These are phyloP conservation scores for Atethmia centrago DNA, from an alignment of 2,888 invertebrate genomes.

Conservation along the genomic window DNA sequence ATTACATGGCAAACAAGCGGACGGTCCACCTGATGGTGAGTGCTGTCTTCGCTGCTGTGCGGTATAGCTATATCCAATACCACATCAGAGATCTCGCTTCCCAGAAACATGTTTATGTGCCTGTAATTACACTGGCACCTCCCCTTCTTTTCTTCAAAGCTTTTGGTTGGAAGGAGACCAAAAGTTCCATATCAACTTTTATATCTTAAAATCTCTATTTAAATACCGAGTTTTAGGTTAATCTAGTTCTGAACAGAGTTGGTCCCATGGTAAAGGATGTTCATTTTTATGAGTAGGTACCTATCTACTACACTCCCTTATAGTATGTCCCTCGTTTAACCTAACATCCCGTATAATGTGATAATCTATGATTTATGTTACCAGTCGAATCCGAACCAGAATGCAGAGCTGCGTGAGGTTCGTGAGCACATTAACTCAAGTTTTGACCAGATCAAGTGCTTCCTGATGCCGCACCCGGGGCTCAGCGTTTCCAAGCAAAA, in stretches of 20 bases:
- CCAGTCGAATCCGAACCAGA: constrained; percentile 95
- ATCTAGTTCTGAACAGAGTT: not conserved
- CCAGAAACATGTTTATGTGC: too few species aligned
- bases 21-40: too few species aligned
- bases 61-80: not conserved
- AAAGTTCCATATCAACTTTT: too few species aligned
- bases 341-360: too few species aligned
- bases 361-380: constrained; percentile 17
- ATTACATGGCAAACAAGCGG: not conserved
- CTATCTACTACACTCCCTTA: not conserved
- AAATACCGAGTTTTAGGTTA: not conserved
- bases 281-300: not conserved
- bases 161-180: too few species aligned
- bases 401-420: constrained; percentile 96
- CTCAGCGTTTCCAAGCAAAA: constrained; percentile 97
- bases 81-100: not conserved
- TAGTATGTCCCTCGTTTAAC: too few species aligned
- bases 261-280: not conserved
- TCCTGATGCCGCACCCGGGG: constrained; percentile 99
- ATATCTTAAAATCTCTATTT: not conserved
- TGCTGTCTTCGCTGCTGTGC: not conserved
- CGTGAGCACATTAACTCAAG: constrained; percentile 97
- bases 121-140: not conserved
- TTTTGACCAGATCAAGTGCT: constrained; percentile 98
- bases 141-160: too few species aligned